Percentiles rank a stretch among this genome's conserved stretches.
These are phyloP conservation scores for Caenorhabditis imperialis DNA, from an alignment of 2,888 invertebrate genomes.

Conservation along the genomic window DNA sequence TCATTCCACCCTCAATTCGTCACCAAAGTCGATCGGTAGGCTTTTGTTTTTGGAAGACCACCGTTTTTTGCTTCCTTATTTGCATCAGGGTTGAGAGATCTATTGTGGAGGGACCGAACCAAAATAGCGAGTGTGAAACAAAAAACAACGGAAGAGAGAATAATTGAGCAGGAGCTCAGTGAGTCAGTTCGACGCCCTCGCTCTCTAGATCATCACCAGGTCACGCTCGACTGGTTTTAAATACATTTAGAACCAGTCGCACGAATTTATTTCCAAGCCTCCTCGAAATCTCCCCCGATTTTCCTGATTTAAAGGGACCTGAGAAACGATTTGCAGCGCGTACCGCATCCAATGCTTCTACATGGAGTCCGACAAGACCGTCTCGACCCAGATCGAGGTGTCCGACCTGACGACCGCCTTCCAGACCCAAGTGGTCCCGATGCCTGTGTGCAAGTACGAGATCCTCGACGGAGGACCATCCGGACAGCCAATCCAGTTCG, in stretches of 20 bases:
- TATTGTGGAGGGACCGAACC: too few relatives aligned
- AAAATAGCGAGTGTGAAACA: too few relatives aligned
- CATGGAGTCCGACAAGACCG: conserved; percentile 77
- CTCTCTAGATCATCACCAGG: conserved; percentile 36
- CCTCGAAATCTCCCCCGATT: not conserved
- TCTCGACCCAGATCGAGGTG: conserved; percentile 72
- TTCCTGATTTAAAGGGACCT: not conserved
- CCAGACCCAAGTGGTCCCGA: conserved; percentile 74
- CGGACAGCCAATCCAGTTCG: conserved; percentile 73
- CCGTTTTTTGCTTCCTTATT: not conserved
- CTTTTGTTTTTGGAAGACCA: not conserved
- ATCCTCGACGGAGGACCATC: conserved; percentile 74
- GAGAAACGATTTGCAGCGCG: conserved; percentile 56
- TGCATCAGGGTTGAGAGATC: too few relatives aligned
- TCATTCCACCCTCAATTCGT: conserved; percentile 78
- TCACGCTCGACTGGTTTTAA: conserved; percentile 24
- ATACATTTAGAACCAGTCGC: too few relatives aligned
- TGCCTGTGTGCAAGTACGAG: conserved; percentile 76
- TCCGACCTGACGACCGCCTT: conserved; percentile 76
- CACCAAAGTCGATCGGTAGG: conserved; percentile 71
- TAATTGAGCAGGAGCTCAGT: conserved; percentile 4
- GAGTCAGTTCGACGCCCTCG: conserved; percentile 26
- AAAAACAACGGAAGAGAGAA: conserved; percentile 15
- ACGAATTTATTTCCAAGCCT: not conserved
- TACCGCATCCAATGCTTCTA: conserved; percentile 77